phyloP scores from a whole-genome alignment of 2,888 invertebrate genomes.

The Carabus problematicus region DNA sequence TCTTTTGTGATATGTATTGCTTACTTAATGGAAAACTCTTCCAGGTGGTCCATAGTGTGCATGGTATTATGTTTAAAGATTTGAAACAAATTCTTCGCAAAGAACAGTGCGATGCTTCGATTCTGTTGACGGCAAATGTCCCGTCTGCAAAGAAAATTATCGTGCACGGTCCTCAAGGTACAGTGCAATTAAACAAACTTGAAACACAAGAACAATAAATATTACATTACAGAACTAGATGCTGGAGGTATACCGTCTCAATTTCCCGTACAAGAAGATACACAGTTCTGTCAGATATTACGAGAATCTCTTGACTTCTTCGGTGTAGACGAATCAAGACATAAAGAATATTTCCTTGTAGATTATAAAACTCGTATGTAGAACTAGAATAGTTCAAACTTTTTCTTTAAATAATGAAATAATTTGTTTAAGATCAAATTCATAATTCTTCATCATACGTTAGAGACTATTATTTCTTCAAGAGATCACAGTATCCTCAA shows the following conservation, averaged over 20 bases:
- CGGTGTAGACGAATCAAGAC: conserved; percentile 89
- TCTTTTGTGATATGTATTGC: conserved; percentile 7
- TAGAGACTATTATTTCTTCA: conserved; percentile 93
- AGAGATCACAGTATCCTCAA: conserved; percentile 97
- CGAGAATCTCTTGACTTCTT: conserved; percentile 96
- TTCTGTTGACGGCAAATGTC: conserved; percentile 96
- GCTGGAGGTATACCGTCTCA: conserved; percentile 97
- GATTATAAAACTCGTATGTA: conserved; percentile 96
- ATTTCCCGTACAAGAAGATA: conserved; percentile 98
- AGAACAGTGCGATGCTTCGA: conserved; percentile 98
- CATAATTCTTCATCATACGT: conserved; percentile 96
- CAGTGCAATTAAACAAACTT: conserved; percentile 50
- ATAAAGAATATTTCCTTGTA: conserved; percentile 92
- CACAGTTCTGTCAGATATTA: conserved; percentile 93
- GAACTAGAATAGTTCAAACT: conserved; percentile 13
- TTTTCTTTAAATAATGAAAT: not conserved
- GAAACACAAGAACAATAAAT: conserved; percentile 15
- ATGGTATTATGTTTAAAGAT: conserved; percentile 99
- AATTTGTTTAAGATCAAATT: conserved; percentile 79
- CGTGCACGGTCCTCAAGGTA: conserved; percentile 88
- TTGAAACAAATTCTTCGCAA: conserved; percentile 97
- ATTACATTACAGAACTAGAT: conserved; percentile 69
- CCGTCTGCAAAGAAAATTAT: conserved; percentile 99
- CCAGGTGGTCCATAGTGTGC: conserved; percentile 95
- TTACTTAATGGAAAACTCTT: conserved; percentile 43